Evolutionary conservation across 2,888 invertebrate species (phyloP), one percentile per base, ranked within the genome.

Genomic region (Eudemis profundana): DNA sequence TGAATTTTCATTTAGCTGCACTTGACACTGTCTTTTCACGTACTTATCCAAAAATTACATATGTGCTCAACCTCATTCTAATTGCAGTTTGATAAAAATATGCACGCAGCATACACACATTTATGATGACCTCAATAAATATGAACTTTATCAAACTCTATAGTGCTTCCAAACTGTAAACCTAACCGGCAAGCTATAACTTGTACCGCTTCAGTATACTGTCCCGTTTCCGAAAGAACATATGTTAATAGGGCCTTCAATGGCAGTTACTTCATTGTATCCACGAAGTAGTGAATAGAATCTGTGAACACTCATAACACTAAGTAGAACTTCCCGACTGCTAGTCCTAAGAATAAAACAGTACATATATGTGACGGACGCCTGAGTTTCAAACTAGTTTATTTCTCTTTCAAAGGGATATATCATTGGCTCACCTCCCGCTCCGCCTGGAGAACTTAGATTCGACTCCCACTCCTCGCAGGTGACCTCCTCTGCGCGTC

Each of bases 121-220:
- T 40, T 40, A 10, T 23, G 29, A 17, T 5, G 42, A 56, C 42
- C 42, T 56, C 14, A 44, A 29, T 56, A 17, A 7, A 44, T 44
- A 44, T 56, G 29, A 56, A 42, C 56, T n/a, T 56, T 56, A 44
- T 14, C 42, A 56, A 56, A 44, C 42, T 56, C n/a, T 10, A 17
- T 15, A 56, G 29, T 42, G 56, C 56, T 56, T 40, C 42, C 27
- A 54, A 54, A 5, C 19, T 12, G n/a, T 42, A 27, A 42, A 21
- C 1, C 19, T 46, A 12, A 3, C 53, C 15, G 27, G 12, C 27
- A 27, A 42, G n/a, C 27, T 56, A 27, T 42, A 56, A 42, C 54
- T 56, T 44, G 19, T 17, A 44, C 14, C 15, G 14, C 15, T 14
- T 27, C 19, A 44, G 44, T 44, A 10, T 19, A 44, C 17, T 19